Evolutionary conservation across 2,888 invertebrate genomes (phyloP).

Genomic region (Trichopria drosophilae): DNA sequence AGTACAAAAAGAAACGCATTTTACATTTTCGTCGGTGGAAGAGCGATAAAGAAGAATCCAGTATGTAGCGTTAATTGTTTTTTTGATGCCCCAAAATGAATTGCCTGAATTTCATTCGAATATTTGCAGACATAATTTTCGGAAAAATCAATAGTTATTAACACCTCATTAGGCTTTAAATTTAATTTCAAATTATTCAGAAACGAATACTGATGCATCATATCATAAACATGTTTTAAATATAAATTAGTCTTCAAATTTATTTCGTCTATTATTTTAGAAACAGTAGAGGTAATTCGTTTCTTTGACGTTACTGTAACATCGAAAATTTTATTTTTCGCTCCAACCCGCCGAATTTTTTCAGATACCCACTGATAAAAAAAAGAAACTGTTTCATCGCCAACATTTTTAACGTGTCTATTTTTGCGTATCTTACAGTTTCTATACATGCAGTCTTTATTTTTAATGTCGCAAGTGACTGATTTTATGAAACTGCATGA

Average conservation of each 20-base stretch:
- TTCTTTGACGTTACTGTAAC: constrained; percentile 17
- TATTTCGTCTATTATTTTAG: constrained; percentile 8
- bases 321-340: constrained; percentile 15
- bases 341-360: constrained; percentile 7
- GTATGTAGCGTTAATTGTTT: constrained; percentile 3
- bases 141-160: constrained; percentile 1
- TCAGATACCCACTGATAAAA: constrained; percentile 11
- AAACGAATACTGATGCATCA: constrained; percentile 1
- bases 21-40: neutral
- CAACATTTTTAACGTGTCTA: constrained; percentile 8
- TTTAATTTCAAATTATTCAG: neutral
- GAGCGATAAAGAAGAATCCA: neutral
- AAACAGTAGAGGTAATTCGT: constrained; percentile 15
- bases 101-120: neutral
- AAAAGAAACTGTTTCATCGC: constrained; percentile 3
- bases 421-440: constrained; percentile 9
- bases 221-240: constrained; percentile 4
- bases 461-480: constrained; percentile 3
- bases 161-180: constrained; percentile 1
- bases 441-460: constrained; percentile 5
- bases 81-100: constrained; percentile 5
- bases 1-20: constrained; percentile 1
- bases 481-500: constrained; percentile 1
- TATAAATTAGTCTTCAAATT: constrained; percentile 4
- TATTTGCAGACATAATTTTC: too few relatives aligned